Percentiles rank a stretch among this genome's conserved stretches.
These are phyloP conservation scores for Diaphora mendica DNA, from an alignment of 2,888 invertebrate genomes.

Conservation along the genomic window DNA sequence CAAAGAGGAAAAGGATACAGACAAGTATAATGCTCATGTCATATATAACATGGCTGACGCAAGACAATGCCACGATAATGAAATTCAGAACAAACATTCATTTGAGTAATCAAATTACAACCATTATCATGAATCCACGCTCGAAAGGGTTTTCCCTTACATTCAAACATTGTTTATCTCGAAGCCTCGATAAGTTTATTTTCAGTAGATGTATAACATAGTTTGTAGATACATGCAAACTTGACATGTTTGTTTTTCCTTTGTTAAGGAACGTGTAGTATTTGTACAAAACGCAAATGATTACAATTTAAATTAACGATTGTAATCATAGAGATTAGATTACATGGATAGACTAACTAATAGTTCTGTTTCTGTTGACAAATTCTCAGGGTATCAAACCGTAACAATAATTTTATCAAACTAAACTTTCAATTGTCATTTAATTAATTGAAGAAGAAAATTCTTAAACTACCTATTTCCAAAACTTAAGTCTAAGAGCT, in stretches of 20 bases:
- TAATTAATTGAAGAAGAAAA: too few species aligned
- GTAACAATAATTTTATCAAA: too few species aligned
- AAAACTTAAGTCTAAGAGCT: too few species aligned
- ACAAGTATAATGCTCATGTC: neutral
- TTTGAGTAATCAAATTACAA: conserved; percentile 19
- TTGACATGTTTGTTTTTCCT: conserved; percentile 47
- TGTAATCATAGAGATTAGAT: neutral
- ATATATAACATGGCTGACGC: neutral
- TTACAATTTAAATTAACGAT: neutral
- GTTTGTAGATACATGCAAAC: conserved; percentile 44
- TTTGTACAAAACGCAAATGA: conserved; percentile 17
- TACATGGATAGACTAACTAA: neutral
- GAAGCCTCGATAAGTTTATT: conserved; percentile 46
- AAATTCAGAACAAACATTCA: conserved; percentile 6
- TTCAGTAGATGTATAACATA: conserved; percentile 47
- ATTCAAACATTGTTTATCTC: conserved; percentile 38
- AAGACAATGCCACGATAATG: conserved; percentile 6
- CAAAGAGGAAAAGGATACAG: neutral
- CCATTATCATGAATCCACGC: conserved; percentile 19
- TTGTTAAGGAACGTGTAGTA: conserved; percentile 46
- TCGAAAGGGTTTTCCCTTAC: conserved; percentile 22
- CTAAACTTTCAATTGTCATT: too few species aligned
- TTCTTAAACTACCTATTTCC: too few species aligned
- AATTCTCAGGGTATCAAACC: neutral
- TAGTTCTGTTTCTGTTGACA: neutral